Evolutionary conservation across 2,888 invertebrate genomes (phyloP).

Genomic region (Protophormia terraenovae): DNA sequence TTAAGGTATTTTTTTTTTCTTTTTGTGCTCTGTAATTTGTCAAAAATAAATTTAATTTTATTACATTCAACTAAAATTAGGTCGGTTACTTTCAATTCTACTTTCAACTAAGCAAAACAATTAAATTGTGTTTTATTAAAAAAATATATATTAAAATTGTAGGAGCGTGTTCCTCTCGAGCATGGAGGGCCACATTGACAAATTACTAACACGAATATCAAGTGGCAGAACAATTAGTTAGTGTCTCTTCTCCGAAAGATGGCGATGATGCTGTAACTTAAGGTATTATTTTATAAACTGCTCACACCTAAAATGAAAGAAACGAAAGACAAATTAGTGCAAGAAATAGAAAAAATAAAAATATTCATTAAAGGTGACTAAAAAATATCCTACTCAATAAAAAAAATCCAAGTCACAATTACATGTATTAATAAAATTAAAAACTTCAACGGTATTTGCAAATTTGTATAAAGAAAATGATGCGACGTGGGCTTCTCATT

Average conservation of each 20-base stretch:
- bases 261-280: conserved; percentile 23
- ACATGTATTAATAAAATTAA: not conserved
- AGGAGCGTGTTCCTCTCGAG: not conserved
- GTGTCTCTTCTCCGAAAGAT: not conserved
- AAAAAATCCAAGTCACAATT: not conserved
- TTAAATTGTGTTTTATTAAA: not conserved
- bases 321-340: conserved; percentile 7
- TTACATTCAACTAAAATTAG: not conserved
- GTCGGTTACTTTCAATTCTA: not conserved
- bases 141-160: not conserved
- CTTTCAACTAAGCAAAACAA: conserved; percentile 16
- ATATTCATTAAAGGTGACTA: not conserved
- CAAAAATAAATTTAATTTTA: not conserved
- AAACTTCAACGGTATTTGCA: too few species aligned
- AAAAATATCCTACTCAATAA: not conserved
- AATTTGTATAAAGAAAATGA: too few species aligned
- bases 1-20: too few species aligned
- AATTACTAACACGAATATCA: conserved; percentile 39
- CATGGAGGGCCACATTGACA: not conserved
- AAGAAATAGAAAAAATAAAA: not conserved
- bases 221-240: conserved; percentile 48
- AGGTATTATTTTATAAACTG: conserved; percentile 1
- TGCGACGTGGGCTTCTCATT: too few species aligned
- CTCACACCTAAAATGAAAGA: conserved; percentile 3
- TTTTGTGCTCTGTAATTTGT: too few species aligned